Evolutionary conservation across 2,113 vertebrate species (phyloP).

Genomic region (Megaptera novaeangliae): DNA sequence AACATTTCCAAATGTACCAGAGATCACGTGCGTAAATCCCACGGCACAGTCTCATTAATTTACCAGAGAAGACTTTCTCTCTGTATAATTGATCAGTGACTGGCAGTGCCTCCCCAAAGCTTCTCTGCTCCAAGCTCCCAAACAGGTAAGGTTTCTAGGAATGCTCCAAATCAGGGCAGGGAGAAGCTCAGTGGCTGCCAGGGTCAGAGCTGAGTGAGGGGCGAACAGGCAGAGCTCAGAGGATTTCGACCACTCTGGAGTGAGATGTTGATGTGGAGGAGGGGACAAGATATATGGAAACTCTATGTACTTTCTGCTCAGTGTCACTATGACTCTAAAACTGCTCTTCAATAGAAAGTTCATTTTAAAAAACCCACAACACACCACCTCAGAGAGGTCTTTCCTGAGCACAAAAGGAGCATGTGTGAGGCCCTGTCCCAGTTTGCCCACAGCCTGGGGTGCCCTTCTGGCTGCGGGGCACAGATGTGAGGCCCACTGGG

Average conservation of each 20-base stretch:
- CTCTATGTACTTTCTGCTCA: not conserved
- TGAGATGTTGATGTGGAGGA: not conserved
- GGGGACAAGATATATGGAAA: not conserved
- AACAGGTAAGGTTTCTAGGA: not conserved
- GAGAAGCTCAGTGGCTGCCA: not conserved
- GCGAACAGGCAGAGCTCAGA: not conserved
- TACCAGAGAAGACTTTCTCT: not conserved
- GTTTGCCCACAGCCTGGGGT: not conserved
- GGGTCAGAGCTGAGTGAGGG: not conserved
- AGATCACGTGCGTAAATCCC: rapidly evolving
- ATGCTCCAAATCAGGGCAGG: too few relatives aligned
- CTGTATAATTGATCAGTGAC: not conserved
- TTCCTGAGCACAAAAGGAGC: not conserved
- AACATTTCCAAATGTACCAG: too few relatives aligned
- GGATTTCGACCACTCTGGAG: not conserved
- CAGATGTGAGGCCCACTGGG: not conserved
- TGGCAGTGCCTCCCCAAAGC: not conserved
- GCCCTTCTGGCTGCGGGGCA: not conserved
- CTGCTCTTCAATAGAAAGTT: not conserved
- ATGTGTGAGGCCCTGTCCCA: rapidly evolving
- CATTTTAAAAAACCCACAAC: not conserved
- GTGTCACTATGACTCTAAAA: not conserved
- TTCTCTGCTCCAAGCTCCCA: not conserved
- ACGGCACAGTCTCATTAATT: rapidly evolving
- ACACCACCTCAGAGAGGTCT: not conserved